Evolutionary conservation across 1,140 invertebrate genomes (phyloP).

Genomic region (Drosophila grimshawi): DNA sequence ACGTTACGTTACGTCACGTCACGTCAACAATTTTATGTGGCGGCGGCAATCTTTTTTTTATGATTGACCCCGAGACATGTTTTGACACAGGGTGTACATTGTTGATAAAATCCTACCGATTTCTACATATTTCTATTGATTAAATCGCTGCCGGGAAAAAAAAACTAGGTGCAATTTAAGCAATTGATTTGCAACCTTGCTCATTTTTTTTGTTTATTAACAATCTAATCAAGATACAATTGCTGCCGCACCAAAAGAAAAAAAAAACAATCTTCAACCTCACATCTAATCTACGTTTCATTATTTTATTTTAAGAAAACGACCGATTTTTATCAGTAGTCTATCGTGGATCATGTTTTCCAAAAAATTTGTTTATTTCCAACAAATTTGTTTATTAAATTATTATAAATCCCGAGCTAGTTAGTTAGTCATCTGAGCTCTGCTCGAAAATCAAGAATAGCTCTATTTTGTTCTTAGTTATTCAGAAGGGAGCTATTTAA

Average conservation of each 20-base stretch:
- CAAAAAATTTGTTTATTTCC: too few relatives aligned
- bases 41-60: conserved; percentile 38
- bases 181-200: conserved; percentile 68
- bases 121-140: conserved; percentile 46
- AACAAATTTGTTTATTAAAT: too few relatives aligned
- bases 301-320: too few relatives aligned
- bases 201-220: conserved; percentile 6
- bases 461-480: conserved; percentile 14
- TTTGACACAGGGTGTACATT: conserved; percentile 34
- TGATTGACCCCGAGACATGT: conserved; percentile 63
- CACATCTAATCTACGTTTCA: too few relatives aligned
- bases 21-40: conserved; percentile 34
- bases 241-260: conserved; percentile 28
- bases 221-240: conserved; percentile 33
- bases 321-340: too few relatives aligned
- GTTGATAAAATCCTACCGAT: conserved; percentile 37
- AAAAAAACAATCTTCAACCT: not conserved
- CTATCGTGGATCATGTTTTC: too few relatives aligned
- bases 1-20: conserved; percentile 52
- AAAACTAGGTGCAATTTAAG: conserved; percentile 19
- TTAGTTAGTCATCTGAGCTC: conserved; percentile 52
- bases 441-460: not conserved
- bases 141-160: conserved; percentile 40
- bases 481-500: too few relatives aligned
- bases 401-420: too few relatives aligned